Evolutionary conservation across 30 jellyfish, hydroid and myxozoan genomes (phyloP).

Genomic region (Pelagia noctiluca): DNA sequence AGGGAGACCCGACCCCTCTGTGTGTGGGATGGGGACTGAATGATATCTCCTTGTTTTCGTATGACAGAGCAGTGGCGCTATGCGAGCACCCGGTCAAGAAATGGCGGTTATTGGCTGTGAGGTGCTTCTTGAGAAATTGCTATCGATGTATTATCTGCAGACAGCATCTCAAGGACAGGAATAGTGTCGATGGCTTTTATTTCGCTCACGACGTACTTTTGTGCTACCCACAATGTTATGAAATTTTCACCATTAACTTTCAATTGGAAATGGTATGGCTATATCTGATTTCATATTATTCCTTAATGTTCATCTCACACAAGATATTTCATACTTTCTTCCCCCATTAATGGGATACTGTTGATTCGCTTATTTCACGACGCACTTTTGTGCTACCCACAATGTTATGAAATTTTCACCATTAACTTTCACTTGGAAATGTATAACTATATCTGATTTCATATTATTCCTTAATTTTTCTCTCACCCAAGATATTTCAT

Average conservation of each 20-base stretch:
- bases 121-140: slow-evolving; percentile 33
- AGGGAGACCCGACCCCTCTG: slow-evolving; percentile 52
- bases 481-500: too few species aligned
- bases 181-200: slow-evolving; percentile 69
- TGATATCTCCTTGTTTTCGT: slow-evolving; percentile 35
- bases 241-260: slow-evolving; percentile 48
- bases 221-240: slow-evolving; percentile 64
- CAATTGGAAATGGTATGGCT: slow-evolving; percentile 47
- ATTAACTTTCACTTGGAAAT: too few species aligned
- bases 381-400: too few species aligned
- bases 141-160: slow-evolving; percentile 61
- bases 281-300: background rate
- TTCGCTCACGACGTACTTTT: slow-evolving; percentile 60
- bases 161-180: slow-evolving; percentile 63
- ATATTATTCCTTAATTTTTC: too few species aligned
- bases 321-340: background rate
- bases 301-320: background rate
- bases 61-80: slow-evolving; percentile 50
- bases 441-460: too few species aligned
- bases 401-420: too few species aligned
- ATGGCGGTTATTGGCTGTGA: slow-evolving; percentile 59
- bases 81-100: slow-evolving; percentile 41
- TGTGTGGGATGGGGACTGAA: slow-evolving; percentile 73
- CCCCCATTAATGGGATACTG: background rate
- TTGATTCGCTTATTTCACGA: background rate